phyloP scores from a whole-genome alignment of 1,140 invertebrate genomes.

The Medauroidea extradentata region DNA sequence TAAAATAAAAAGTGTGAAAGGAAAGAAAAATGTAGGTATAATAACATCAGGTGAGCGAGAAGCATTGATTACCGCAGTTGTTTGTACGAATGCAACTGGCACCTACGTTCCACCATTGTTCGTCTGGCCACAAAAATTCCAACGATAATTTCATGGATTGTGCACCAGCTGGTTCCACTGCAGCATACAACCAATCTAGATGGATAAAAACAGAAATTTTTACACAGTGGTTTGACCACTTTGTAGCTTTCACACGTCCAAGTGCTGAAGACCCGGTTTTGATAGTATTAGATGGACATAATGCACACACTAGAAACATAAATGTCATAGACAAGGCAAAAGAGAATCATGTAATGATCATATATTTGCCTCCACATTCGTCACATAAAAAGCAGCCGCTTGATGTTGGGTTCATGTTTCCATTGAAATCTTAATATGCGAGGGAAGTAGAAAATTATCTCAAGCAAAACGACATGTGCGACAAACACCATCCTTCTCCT shows the following conservation, averaged over 20 bases:
- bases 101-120: constrained; percentile 34
- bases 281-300: background rate
- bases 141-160: constrained; percentile 19
- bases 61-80: constrained; percentile 29
- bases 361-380: constrained; percentile 32
- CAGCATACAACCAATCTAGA: constrained; percentile 27
- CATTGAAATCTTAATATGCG: constrained; percentile 36
- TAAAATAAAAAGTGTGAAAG: constrained; percentile 31
- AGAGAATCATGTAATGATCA: background rate
- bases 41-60: constrained; percentile 35
- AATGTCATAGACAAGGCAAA: background rate
- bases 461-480: background rate
- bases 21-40: constrained; percentile 19
- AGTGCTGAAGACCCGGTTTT: constrained; percentile 25
- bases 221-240: constrained; percentile 39
- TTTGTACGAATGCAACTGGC: constrained; percentile 34
- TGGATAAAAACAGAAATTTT: constrained; percentile 24
- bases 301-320: constrained; percentile 1
- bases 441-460: constrained; percentile 32
- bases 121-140: constrained; percentile 32
- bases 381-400: constrained; percentile 41
- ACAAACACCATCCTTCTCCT: background rate
- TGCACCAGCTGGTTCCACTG: constrained; percentile 34
- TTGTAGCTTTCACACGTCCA: constrained; percentile 23
- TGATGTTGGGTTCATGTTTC: constrained; percentile 38